Percentiles rank a stretch among this genome's conserved stretches.
Evolutionary conservation across 2,113 vertebrate genomes (phyloP).

Genomic region (Zosterops japonicus): DNA sequence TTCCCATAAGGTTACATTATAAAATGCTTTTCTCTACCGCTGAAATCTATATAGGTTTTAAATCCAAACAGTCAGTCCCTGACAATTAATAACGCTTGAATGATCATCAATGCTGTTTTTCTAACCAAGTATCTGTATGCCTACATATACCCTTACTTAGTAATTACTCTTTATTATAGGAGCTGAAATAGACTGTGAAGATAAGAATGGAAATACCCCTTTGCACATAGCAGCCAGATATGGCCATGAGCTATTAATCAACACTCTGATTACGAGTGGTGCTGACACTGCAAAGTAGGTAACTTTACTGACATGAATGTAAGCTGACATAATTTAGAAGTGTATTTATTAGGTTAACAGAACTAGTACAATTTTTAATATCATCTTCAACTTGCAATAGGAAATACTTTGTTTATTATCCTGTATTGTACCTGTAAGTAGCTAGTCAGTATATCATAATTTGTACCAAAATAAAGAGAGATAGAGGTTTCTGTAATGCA

Average conservation of each 20-base stretch:
- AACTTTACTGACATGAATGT: background rate
- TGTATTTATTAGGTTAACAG: background rate
- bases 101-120: background rate
- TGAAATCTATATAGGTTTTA: background rate
- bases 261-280: constrained; percentile 94
- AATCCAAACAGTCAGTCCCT: background rate
- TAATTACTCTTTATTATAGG: constrained; percentile 71
- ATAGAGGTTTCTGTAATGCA: background rate
- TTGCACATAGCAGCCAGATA: constrained; percentile 97
- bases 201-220: constrained; percentile 96
- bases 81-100: background rate
- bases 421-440: background rate
- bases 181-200: constrained; percentile 97
- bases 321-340: background rate
- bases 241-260: constrained; percentile 97
- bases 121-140: background rate
- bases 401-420: background rate
- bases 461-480: background rate
- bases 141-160: background rate
- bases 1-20: background rate
- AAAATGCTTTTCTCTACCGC: background rate
- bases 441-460: background rate
- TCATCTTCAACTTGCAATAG: background rate
- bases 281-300: constrained; percentile 97
- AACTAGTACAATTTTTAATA: background rate